Conservation (phyloP, 1,140 invertebrate genomes). For the Drosophila sproati region DNA sequence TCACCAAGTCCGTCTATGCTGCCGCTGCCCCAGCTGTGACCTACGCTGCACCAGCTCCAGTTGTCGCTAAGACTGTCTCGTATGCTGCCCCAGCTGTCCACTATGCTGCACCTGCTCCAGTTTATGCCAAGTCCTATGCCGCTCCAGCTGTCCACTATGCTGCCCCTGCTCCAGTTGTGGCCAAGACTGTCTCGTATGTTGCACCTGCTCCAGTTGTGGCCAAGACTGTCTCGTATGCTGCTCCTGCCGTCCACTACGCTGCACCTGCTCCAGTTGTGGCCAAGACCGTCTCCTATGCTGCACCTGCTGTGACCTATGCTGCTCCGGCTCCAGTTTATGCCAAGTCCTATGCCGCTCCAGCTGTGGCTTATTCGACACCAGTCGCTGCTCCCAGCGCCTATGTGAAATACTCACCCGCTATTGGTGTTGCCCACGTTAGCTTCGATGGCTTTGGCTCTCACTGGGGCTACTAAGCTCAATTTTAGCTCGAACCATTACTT, state of each 20-base stretch:
- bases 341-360: constrained; percentile 68
- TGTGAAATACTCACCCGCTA: constrained; percentile 85
- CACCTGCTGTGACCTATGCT: constrained; percentile 62
- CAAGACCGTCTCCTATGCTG: constrained; percentile 61
- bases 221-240: constrained; percentile 51
- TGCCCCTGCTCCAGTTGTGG: constrained; percentile 84
- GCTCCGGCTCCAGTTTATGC: constrained; percentile 55
- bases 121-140: constrained; percentile 18
- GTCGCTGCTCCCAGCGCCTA: constrained; percentile 79
- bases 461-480: constrained; percentile 85
- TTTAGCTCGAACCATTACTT: constrained; percentile 8
- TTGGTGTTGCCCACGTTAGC: constrained; percentile 85
- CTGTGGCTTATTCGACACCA: constrained; percentile 67
- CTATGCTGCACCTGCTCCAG: constrained; percentile 80
- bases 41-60: constrained; percentile 86
- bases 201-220: constrained; percentile 84
- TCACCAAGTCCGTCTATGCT: constrained; percentile 66
- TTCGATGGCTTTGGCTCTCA: constrained; percentile 85
- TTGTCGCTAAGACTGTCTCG: constrained; percentile 78
- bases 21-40: constrained; percentile 78
- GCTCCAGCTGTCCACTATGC: constrained; percentile 76
- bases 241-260: constrained; percentile 67
- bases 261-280: constrained; percentile 63
- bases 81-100: constrained; percentile 82
- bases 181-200: constrained; percentile 62